These are phyloP conservation scores for Dasypogon diadema DNA, from an alignment of 2,888 invertebrate species.

Conservation along the genomic window DNA sequence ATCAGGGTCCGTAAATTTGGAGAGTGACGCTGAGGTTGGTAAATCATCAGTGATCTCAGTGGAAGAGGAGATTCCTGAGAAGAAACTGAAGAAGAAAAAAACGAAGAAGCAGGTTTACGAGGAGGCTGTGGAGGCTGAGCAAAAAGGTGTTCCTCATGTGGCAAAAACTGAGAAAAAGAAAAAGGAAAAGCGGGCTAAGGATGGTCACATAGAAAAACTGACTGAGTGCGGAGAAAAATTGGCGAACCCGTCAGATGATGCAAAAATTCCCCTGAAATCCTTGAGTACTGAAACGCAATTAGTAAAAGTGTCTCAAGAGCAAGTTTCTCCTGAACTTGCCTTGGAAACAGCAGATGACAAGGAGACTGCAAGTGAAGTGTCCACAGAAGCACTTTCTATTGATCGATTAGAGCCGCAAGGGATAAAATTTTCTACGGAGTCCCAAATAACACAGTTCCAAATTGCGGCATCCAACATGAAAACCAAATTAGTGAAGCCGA, in stretches of 20 bases:
- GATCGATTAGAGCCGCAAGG: too few relatives aligned
- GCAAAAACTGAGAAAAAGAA: neutral
- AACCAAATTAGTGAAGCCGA: too few relatives aligned
- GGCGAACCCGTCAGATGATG: neutral
- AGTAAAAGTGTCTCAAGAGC: neutral
- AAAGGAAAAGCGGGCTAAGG: neutral
- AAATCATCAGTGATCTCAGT: neutral
- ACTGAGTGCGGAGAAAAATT: too few relatives aligned
- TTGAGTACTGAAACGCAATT: neutral
- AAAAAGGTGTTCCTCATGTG: neutral
- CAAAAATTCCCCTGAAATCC: neutral
- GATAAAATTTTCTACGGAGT: too few relatives aligned
- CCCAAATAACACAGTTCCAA: too few relatives aligned
- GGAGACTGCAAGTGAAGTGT: too few relatives aligned
- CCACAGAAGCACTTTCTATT: too few relatives aligned
- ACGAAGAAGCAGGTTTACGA: neutral
- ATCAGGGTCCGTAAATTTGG: slow-evolving; percentile 14
- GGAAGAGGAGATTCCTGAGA: neutral
- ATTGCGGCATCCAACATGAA: too few relatives aligned
- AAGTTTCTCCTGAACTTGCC: neutral
- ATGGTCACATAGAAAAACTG: neutral
- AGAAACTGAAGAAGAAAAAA: neutral
- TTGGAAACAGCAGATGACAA: too few relatives aligned
- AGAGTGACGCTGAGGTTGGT: neutral
- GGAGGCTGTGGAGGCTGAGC: neutral